These are phyloP conservation scores for Himalopsyche kuldschensis DNA, from an alignment of 2,888 invertebrate genomes.

Conservation along the genomic window DNA sequence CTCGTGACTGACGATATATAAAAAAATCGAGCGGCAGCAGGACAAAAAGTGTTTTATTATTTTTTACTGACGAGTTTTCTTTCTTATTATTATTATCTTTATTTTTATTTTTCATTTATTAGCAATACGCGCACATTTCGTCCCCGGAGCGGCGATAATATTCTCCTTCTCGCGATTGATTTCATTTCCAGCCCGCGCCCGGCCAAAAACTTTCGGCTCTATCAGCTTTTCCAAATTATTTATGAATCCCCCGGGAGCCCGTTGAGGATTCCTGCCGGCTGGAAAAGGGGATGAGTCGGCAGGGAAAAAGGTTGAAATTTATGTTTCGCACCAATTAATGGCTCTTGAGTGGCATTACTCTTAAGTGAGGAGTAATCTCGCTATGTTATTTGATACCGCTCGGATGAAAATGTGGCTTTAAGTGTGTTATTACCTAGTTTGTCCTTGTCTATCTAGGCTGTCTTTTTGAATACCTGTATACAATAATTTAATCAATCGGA, in stretches of 20 bases:
- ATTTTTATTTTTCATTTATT: too few relatives aligned
- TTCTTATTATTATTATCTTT: too few relatives aligned
- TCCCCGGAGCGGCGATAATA: background rate
- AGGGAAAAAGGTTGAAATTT: slow-evolving; percentile 11
- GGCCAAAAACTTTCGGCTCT: background rate
- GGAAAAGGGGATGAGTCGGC: background rate
- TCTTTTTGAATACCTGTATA: too few relatives aligned
- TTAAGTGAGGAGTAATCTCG: background rate
- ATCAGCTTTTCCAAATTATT: slow-evolving; percentile 4
- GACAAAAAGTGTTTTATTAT: too few relatives aligned
- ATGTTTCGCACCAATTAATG: slow-evolving; percentile 27
- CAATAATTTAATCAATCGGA: too few relatives aligned
- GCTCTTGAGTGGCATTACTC: slow-evolving; percentile 3
- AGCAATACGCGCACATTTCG: background rate
- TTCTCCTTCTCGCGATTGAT: background rate
- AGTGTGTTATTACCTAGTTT: background rate
- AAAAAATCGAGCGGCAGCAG: too few relatives aligned
- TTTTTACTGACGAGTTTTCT: too few relatives aligned
- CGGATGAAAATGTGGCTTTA: background rate
- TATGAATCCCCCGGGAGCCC: background rate
- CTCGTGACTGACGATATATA: too few relatives aligned
- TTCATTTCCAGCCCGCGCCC: background rate
- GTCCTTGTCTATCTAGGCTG: too few relatives aligned
- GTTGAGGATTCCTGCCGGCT: background rate
- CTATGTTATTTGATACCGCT: background rate